These are phyloP conservation scores for Lepidurus arcticus DNA, from an alignment of 1,140 invertebrate genomes.

Conservation along the genomic window DNA sequence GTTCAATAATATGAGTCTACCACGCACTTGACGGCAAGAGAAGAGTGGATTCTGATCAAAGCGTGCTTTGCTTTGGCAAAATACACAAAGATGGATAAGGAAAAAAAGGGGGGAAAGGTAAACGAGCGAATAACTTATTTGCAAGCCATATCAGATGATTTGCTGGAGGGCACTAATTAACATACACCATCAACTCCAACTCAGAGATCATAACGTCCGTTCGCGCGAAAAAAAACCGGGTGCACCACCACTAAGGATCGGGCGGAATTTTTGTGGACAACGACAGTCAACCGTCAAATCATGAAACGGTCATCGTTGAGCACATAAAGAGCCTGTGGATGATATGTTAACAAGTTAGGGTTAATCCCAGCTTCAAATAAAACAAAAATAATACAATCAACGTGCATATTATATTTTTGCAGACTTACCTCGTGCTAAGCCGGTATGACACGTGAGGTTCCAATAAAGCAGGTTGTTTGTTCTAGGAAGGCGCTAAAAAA, in stretches of 20 bases:
- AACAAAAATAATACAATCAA: no score
- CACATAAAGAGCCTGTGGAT: no score
- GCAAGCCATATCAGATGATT: not conserved
- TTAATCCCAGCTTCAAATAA: no score
- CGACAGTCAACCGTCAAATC: not conserved
- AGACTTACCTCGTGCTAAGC: no score
- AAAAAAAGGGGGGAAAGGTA: not conserved
- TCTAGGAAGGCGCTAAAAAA: no score
- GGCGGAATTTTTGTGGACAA: not conserved
- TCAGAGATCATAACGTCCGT: not conserved
- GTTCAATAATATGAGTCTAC: not conserved
- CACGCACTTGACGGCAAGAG: not conserved
- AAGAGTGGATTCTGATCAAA: not conserved
- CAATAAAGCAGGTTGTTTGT: no score
- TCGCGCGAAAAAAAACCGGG: not conserved
- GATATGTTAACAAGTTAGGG: no score
- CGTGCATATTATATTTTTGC: no score
- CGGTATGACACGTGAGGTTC: no score
- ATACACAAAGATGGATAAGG: not conserved
- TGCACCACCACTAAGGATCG: not conserved
- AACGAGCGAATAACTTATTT: conserved; percentile 5
- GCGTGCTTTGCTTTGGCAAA: not conserved
- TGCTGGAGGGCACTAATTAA: not conserved
- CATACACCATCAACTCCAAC: conserved; percentile 11
- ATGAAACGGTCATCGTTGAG: no score